Base-by-base conservation (phyloP, 2,888 invertebrate species). In the Megamerina dolium region DNA sequence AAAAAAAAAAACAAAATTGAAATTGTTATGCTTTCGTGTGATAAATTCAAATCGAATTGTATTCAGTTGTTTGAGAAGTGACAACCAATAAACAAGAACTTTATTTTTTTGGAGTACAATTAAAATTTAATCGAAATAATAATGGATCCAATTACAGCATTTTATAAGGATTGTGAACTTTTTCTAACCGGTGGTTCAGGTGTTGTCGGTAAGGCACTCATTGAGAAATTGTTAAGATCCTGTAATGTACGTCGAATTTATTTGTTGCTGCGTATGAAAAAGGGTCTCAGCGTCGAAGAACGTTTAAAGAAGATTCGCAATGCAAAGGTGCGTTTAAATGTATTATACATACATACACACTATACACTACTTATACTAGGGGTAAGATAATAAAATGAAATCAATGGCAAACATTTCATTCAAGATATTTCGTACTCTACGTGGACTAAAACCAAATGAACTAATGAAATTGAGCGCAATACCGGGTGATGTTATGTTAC, bases 111-210 rank as follows among this genome's bases (percentile, higher is more conserved):
- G n/a, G n/a, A n/a, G n/a, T n/a, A n/a, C n/a, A n/a, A n/a, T n/a
- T n/a, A n/a, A n/a, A n/a, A n/a, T n/a, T n/a, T n/a, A n/a, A n/a
- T n/a, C n/a, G n/a, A n/a, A n/a, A n/a, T n/a, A n/a, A n/a, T n/a
- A n/a, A n/a, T n/a, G n/a, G 34, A 43, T 43, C 48, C 50, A 45
- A 46, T 52, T 19, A 6, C 29, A 1, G 77, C 81, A 20, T 88
- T 81, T 64, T 89, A 77, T 60, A 74, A 75, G 21, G 81, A 79
- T 10, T 78, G 80, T 50, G 80, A 78, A 13, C 73, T 91, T 16
- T 83, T 93, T 37, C 75, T 93, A 2, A 92, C 91, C 0, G 92
- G 93, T 2, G 87, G 81, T 1, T 86, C 87, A 77, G 92, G 91
- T 2, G 93, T 92, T 60, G 78, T 94, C 66, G 93, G 94, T 0